Evolutionary conservation across 2,888 invertebrate species (phyloP).

Genomic region (Auanema freiburgensis): DNA sequence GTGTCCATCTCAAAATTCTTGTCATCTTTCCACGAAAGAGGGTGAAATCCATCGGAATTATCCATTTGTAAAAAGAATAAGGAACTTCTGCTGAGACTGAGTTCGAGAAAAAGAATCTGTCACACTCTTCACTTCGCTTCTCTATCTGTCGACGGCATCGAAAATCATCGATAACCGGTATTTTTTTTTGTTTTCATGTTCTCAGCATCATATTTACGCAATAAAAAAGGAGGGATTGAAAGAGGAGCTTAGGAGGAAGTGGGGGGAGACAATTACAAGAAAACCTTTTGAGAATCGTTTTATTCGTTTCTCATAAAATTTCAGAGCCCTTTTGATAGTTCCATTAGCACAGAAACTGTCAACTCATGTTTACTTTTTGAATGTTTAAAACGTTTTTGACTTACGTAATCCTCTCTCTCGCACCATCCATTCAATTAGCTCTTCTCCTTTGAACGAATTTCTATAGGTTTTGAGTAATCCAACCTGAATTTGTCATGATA

Average conservation of each 20-base stretch:
- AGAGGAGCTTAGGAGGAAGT: constrained; percentile 16
- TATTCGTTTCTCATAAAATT: constrained; percentile 22
- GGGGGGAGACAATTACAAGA: constrained; percentile 13
- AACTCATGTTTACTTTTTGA: too few species aligned
- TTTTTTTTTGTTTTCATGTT: too few species aligned
- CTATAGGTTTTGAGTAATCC: constrained; percentile 59
- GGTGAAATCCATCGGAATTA: too few species aligned
- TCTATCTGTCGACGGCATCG: too few species aligned
- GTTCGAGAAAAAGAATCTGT: too few species aligned
- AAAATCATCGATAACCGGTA: too few species aligned
- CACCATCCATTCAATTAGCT: constrained; percentile 67
- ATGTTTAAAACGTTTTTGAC: constrained; percentile 14
- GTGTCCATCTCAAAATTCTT: background rate
- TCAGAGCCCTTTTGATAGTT: constrained; percentile 3
- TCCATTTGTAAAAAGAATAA: too few species aligned
- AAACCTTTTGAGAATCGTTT: constrained; percentile 14
- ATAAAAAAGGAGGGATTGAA: too few species aligned
- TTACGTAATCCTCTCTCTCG: constrained; percentile 64
- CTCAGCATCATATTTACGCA: too few species aligned
- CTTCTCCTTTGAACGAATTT: constrained; percentile 66
- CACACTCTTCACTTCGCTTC: too few species aligned
- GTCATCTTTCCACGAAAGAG: background rate
- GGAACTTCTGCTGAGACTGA: too few species aligned
- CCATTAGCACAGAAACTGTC: background rate
- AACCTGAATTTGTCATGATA: constrained; percentile 37